Conservation (phyloP, 2,888 invertebrate genomes). For the Alentia gelatinosa region DNA sequence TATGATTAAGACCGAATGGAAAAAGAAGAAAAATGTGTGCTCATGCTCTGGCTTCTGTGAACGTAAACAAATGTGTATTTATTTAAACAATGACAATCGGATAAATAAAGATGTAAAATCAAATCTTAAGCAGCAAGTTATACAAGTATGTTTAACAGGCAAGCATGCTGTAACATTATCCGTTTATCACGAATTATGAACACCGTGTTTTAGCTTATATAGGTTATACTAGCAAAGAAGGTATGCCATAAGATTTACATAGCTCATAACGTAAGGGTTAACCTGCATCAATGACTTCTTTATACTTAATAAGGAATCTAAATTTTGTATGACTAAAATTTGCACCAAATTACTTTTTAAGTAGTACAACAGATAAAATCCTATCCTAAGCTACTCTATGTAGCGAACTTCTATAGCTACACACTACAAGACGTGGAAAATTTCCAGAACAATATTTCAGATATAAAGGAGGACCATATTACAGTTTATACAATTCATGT, state of each 20-base stretch:
- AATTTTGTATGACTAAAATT: no score
- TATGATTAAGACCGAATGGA: neutral
- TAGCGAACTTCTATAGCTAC: conserved; percentile 9
- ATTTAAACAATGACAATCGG: neutral
- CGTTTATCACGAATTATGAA: neutral
- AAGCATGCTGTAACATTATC: conserved; percentile 8
- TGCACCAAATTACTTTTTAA: no score
- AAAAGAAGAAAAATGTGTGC: neutral
- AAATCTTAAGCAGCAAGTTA: neutral
- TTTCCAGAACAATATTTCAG: conserved; percentile 12
- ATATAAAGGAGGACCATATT: neutral
- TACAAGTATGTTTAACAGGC: neutral
- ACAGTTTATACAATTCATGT: neutral
- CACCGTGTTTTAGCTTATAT: neutral
- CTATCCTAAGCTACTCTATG: neutral
- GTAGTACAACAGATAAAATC: neutral
- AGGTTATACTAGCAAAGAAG: no score
- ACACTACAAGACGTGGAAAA: neutral
- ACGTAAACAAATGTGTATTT: conserved; percentile 10
- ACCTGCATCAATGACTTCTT: no score
- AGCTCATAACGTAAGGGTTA: no score
- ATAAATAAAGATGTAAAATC: neutral
- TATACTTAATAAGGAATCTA: no score
- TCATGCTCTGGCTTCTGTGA: conserved; percentile 1
- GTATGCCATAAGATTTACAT: no score